phyloP scores from a whole-genome alignment of 2,888 invertebrate genomes.

The Margaritifera margaritifera region DNA sequence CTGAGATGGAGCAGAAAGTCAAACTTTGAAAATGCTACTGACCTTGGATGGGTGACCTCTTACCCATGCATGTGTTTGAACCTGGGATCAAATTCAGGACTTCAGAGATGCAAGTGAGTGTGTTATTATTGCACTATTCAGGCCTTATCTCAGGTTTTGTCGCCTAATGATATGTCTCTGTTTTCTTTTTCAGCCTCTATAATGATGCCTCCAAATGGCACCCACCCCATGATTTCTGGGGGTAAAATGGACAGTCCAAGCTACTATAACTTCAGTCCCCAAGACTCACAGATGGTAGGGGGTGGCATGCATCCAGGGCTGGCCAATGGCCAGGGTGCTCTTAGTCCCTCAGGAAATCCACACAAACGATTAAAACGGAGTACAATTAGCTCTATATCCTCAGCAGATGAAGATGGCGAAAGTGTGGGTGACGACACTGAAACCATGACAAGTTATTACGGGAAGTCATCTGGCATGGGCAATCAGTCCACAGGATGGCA shows the following conservation, averaged over 20 bases:
- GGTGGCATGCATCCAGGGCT: constrained; percentile 53
- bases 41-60: too few relatives aligned
- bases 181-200: constrained; percentile 87
- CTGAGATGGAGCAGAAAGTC: too few relatives aligned
- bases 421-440: constrained; percentile 73
- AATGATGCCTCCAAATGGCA: constrained; percentile 84
- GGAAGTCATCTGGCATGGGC: constrained; percentile 71
- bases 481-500: constrained; percentile 75
- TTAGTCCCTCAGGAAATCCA: constrained; percentile 72
- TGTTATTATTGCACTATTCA: background rate
- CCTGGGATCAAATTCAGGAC: too few relatives aligned
- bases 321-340: constrained; percentile 63
- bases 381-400: constrained; percentile 73
- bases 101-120: too few relatives aligned
- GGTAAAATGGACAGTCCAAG: constrained; percentile 87
- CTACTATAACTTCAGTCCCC: constrained; percentile 86
- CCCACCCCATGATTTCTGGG: constrained; percentile 77
- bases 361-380: constrained; percentile 75
- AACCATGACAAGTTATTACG: constrained; percentile 74
- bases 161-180: constrained; percentile 51
- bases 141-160: background rate
- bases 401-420: constrained; percentile 76
- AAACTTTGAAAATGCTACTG: too few relatives aligned
- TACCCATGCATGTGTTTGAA: too few relatives aligned
- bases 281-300: constrained; percentile 48